Evolutionary conservation across 1,140 invertebrate genomes (phyloP).

Genomic region (Latrodectus geometricus): DNA sequence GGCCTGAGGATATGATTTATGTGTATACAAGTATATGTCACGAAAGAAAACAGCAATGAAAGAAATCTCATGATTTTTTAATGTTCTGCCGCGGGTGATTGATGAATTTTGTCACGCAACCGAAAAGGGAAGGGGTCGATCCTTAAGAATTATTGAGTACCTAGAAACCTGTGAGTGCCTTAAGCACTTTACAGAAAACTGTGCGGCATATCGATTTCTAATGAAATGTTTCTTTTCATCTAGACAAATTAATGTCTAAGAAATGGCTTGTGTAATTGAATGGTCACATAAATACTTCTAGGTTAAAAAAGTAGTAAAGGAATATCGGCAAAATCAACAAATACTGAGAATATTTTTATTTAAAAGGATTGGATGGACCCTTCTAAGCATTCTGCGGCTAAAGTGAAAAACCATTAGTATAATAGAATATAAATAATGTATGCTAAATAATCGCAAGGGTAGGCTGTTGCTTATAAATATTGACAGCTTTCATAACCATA

Average conservation of each 20-base stretch:
- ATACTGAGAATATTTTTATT: background rate
- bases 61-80: constrained; percentile 34
- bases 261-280: background rate
- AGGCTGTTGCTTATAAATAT: too few relatives aligned
- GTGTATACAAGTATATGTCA: constrained; percentile 46
- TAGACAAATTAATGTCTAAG: background rate
- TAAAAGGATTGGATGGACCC: background rate
- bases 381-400: too few relatives aligned
- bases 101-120: constrained; percentile 37
- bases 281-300: background rate
- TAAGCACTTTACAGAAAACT: background rate
- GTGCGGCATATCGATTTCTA: background rate
- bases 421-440: too few relatives aligned
- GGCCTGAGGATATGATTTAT: constrained; percentile 28
- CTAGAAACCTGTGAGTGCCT: background rate
- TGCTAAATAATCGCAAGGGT: too few relatives aligned
- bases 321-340: background rate
- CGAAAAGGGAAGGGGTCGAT: background rate
- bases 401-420: too few relatives aligned
- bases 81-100: constrained; percentile 21
- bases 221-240: background rate
- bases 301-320: background rate
- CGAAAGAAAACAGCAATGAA: constrained; percentile 41
- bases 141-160: background rate
- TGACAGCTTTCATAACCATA: too few relatives aligned